phyloP scores from a whole-genome alignment of 2,113 vertebrate species.

The Zeus faber region DNA sequence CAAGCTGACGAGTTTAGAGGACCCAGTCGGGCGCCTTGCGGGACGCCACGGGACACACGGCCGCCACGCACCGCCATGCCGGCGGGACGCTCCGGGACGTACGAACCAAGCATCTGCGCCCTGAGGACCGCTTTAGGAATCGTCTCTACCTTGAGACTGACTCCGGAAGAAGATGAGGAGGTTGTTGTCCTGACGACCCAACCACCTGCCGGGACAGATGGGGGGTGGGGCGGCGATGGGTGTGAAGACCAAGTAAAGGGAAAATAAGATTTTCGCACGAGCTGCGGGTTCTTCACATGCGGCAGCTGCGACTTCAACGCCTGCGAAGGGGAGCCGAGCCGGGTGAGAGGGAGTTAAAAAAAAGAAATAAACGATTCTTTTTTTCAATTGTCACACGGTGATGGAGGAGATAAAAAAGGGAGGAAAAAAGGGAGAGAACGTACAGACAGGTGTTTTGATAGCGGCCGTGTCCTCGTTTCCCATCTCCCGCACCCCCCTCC shows the following conservation, averaged over 20 bases:
- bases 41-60: not conserved
- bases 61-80: not conserved
- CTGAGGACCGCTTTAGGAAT: conserved; percentile 13
- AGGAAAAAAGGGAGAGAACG: conserved; percentile 43
- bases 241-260: no score
- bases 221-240: conserved; percentile 5
- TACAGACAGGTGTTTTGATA: conserved; percentile 55
- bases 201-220: conserved; percentile 54
- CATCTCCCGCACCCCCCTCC: conserved; percentile 57
- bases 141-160: conserved; percentile 67
- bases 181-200: conserved; percentile 41
- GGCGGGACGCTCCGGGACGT: not conserved
- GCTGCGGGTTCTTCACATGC: not conserved
- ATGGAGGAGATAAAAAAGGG: conserved; percentile 27
- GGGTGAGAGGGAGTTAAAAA: not conserved
- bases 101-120: conserved; percentile 51
- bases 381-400: conserved; percentile 19
- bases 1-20: not conserved
- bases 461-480: conserved; percentile 50
- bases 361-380: not conserved
- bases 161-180: no score
- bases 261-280: no score
- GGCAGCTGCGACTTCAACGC: not conserved
- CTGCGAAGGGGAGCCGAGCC: not conserved
- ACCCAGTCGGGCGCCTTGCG: not conserved